A percentile compares a stretch with the other conserved stretches of the same genome.
Conservation (phyloP, 2,888 invertebrate genomes). For the Pristionchus fissidentatus region DNA sequence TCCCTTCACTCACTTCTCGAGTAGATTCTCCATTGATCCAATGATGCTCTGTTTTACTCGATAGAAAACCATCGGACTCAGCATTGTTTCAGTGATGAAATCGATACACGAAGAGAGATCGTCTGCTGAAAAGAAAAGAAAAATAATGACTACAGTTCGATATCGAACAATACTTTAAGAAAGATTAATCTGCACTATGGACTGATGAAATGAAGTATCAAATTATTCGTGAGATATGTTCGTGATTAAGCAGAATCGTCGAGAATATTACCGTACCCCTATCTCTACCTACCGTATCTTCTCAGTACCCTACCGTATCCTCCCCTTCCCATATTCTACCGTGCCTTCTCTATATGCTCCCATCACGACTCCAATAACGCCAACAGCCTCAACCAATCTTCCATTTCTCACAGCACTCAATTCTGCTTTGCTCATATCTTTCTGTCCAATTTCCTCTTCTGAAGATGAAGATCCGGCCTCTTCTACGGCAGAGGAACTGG, state of each 20-base stretch:
- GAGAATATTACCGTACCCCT: too few relatives aligned
- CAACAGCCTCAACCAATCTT: constrained; percentile 18
- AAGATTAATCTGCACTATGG: too few relatives aligned
- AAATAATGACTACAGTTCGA: too few relatives aligned
- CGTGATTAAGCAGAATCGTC: too few relatives aligned
- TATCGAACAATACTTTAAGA: too few relatives aligned
- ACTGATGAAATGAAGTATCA: too few relatives aligned
- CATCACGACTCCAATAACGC: constrained; percentile 21
- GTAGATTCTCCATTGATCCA: background rate
- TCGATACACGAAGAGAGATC: constrained; percentile 25
- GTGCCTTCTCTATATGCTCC: constrained; percentile 41
- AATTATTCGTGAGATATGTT: too few relatives aligned
- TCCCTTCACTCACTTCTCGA: constrained; percentile 45
- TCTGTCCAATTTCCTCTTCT: constrained; percentile 36
- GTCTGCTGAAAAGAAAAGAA: constrained; percentile 9
- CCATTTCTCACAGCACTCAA: constrained; percentile 31
- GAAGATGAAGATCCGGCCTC: background rate
- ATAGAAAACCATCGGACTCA: constrained; percentile 18
- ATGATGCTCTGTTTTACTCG: constrained; percentile 40
- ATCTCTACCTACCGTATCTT: too few relatives aligned
- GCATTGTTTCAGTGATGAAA: background rate
- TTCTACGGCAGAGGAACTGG: background rate
- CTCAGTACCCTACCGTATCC: background rate
- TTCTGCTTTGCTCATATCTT: constrained; percentile 15
- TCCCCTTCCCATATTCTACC: background rate